phyloP scores from a whole-genome alignment of 2,888 invertebrate genomes.

The Diadegma fenestrale region DNA sequence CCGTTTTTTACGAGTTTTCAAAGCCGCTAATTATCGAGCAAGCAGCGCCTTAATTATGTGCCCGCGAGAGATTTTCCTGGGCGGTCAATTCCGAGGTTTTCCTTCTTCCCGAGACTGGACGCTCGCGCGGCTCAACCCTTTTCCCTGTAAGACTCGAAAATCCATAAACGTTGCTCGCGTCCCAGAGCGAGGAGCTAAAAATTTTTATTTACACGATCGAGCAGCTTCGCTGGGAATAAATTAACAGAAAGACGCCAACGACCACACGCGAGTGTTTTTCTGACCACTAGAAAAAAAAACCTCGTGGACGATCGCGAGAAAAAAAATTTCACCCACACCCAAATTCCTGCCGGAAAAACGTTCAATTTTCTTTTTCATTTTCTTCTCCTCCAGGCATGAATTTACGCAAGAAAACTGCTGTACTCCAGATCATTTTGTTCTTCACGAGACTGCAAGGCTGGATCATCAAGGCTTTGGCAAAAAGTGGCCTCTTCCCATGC shows the following conservation, averaged over 20 bases:
- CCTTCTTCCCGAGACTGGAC: neutral
- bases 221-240: conserved; percentile 32
- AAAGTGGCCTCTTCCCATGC: conserved; percentile 87
- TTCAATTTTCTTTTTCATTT: conserved; percentile 12
- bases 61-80: neutral
- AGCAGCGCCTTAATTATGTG: neutral
- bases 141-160: neutral
- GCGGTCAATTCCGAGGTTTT: neutral
- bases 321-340: conserved; percentile 4
- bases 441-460: conserved; percentile 90
- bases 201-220: conserved; percentile 45
- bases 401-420: conserved; percentile 83
- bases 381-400: conserved; percentile 78
- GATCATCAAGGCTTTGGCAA: conserved; percentile 87
- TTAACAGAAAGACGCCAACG: conserved; percentile 46
- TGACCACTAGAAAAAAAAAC: conserved; percentile 18
- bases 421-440: conserved; percentile 88
- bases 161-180: conserved; percentile 3
- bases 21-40: neutral
- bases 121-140: neutral
- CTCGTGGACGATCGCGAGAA: neutral
- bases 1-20: neutral
- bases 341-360: neutral
- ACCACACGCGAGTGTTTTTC: conserved; percentile 52
- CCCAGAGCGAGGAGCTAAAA: conserved; percentile 10